A percentile compares a stretch with the other conserved stretches of the same genome.
phyloP scores from a whole-genome alignment of 2,888 invertebrate species.

The Drosophila diplacantha region DNA sequence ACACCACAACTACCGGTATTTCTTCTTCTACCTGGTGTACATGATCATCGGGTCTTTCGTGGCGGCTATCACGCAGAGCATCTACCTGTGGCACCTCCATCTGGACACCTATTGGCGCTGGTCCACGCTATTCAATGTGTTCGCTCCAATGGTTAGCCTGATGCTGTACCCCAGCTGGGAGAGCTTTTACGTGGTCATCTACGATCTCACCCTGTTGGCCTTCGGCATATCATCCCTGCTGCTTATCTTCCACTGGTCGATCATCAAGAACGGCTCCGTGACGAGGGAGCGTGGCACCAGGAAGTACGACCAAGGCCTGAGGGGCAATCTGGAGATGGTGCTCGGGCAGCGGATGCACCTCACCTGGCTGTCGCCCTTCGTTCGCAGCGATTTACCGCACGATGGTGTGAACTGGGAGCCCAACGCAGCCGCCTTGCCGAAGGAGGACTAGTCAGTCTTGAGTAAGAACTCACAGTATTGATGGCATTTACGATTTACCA shows the following conservation, averaged over 20 bases:
- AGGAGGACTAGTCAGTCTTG: slow-evolving; percentile 36
- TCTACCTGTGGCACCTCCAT: slow-evolving; percentile 81
- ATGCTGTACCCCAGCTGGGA: slow-evolving; percentile 83
- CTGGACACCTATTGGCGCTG: slow-evolving; percentile 74
- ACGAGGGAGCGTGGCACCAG: slow-evolving; percentile 78
- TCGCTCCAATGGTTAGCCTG: slow-evolving; percentile 87
- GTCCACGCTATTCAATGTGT: slow-evolving; percentile 81
- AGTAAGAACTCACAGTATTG: background rate
- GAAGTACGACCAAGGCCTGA: slow-evolving; percentile 85
- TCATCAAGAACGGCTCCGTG: slow-evolving; percentile 86
- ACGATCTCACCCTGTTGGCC: slow-evolving; percentile 84
- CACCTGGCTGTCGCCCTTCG: slow-evolving; percentile 88
- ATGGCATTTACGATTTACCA: slow-evolving; percentile 3
- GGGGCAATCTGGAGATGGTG: slow-evolving; percentile 84
- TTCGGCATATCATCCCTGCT: slow-evolving; percentile 83
- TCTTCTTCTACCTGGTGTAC: slow-evolving; percentile 87
- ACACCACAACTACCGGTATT: slow-evolving; percentile 91
- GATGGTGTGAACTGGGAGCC: slow-evolving; percentile 84
- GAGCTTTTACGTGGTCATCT: slow-evolving; percentile 84
- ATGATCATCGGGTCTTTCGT: slow-evolving; percentile 85
- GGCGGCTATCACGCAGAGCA: slow-evolving; percentile 84
- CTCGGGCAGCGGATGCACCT: slow-evolving; percentile 89
- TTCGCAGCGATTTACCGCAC: slow-evolving; percentile 86
- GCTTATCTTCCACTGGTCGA: slow-evolving; percentile 83
- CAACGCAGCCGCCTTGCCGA: slow-evolving; percentile 8